Base-by-base conservation (phyloP, 2,113 vertebrate species). In the Zootoca vivipara region DNA sequence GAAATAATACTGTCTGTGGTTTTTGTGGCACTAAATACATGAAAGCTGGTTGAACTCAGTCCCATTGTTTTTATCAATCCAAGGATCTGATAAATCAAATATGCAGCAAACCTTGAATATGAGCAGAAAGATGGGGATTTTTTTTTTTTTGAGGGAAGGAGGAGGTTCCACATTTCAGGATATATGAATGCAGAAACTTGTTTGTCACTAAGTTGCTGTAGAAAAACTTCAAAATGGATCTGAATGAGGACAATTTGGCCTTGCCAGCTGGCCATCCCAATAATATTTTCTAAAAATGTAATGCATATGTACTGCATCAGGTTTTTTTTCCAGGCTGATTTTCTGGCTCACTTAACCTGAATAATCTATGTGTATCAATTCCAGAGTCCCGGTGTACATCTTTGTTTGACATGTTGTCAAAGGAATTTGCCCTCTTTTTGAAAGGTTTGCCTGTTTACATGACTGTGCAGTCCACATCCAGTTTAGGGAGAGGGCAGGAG, bases 141-240 rank as follows among this genome's bases (percentile, higher is more conserved):
- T 89, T 89, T 0, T 56, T 56, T 89, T 89, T 64, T 90, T 90
- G 70, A 92, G 67, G 70, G 28, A 38, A 12, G 20, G 40, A 73
- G 8, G 22, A 72, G 35, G 18, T 30, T n/a, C 9, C 9, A 16
- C 2, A 42, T 62, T 82, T 88, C 85, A 84, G 78, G 74, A 9
- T 90, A 64, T 35, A 74, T 1, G 58, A 90, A 35, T 52, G 72
- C 30, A 64, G 35, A 40, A 16, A 62, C 10, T 26, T 85, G 33
- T 82, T 89, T 46, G 0, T 1, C 18, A 24, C 78, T 7, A 83
- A 42, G 1, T 79, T 4, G 56, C 72, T 74, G 1, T 12, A 87
- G 69, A 74, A 87, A 33, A 0, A 0, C 12, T 73, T 65, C 64
- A 9, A 4, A 22, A 1, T 8, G 0, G 7, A 64, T 35, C 1